These are phyloP conservation scores for Elmis aenea DNA, from an alignment of 2,888 invertebrate genomes.

Conservation along the genomic window DNA sequence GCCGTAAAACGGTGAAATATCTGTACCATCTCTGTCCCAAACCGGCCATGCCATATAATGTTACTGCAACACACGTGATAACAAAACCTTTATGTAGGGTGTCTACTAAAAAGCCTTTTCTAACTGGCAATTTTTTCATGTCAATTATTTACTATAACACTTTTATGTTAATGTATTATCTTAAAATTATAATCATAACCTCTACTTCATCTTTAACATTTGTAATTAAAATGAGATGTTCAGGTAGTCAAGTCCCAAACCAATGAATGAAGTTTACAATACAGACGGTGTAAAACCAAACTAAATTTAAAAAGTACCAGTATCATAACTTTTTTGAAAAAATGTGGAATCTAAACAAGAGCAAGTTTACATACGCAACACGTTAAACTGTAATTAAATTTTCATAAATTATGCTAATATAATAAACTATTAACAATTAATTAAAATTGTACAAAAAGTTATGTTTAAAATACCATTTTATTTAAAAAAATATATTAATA, in stretches of 20 bases:
- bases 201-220: neutral
- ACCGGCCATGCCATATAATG: constrained; percentile 48
- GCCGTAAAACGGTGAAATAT: constrained; percentile 50
- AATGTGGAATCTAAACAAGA: too few relatives aligned
- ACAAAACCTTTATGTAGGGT: constrained; percentile 54
- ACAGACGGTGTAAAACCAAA: too few relatives aligned
- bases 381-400: too few relatives aligned
- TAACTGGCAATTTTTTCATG: constrained; percentile 43
- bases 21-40: constrained; percentile 48
- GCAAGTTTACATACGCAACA: too few relatives aligned
- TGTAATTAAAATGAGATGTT: too few relatives aligned
- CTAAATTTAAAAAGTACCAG: too few relatives aligned
- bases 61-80: constrained; percentile 51
- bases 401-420: too few relatives aligned
- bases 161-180: neutral
- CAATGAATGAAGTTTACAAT: too few relatives aligned
- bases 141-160: neutral
- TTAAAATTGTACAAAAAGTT: too few relatives aligned
- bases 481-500: neutral
- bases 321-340: too few relatives aligned
- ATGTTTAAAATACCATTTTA: neutral
- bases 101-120: constrained; percentile 45
- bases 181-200: neutral
- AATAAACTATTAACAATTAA: too few relatives aligned
- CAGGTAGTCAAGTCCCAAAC: too few relatives aligned